Evolutionary conservation across 1,140 invertebrate genomes (phyloP).

Genomic region (Drosophila rhopaloa): DNA sequence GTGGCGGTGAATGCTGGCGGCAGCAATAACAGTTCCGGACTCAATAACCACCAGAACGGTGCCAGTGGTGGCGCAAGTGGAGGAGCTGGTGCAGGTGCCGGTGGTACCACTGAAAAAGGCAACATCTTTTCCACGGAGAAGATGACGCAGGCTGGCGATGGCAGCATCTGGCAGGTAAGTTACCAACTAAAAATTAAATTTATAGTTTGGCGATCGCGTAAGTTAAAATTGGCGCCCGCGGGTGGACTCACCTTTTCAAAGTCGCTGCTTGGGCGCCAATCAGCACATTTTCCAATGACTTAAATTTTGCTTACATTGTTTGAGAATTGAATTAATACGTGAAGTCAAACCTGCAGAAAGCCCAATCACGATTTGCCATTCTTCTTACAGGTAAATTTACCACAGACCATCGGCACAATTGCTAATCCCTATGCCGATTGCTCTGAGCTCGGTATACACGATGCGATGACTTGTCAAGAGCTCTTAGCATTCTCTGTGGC

Average conservation of each 20-base stretch:
- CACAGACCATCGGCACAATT: slow-evolving; percentile 77
- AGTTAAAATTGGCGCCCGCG: background rate
- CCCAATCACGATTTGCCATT: background rate
- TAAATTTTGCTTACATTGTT: too few species aligned
- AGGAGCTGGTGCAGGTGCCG: background rate
- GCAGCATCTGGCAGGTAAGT: slow-evolving; percentile 88
- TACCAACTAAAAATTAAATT: too few species aligned
- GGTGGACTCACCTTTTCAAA: background rate
- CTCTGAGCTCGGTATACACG: slow-evolving; percentile 86
- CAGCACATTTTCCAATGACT: too few species aligned
- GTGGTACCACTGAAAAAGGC: slow-evolving; percentile 84
- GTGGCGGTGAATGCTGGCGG: slow-evolving; percentile 6
- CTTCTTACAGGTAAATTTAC: slow-evolving; percentile 78
- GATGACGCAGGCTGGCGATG: slow-evolving; percentile 93
- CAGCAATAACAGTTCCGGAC: slow-evolving; percentile 67
- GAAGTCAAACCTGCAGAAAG: too few species aligned
- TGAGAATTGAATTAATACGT: too few species aligned
- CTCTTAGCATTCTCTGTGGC: slow-evolving; percentile 95
- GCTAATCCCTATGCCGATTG: slow-evolving; percentile 84
- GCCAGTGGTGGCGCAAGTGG: slow-evolving; percentile 13
- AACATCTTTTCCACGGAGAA: slow-evolving; percentile 94
- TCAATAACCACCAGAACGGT: slow-evolving; percentile 25
- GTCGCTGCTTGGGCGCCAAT: background rate
- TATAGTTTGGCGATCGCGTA: too few species aligned
- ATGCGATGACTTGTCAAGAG: slow-evolving; percentile 95